A percentile compares a stretch with the other conserved stretches of the same genome.
These are phyloP conservation scores for Cephalopachus bancanus DNA, from an alignment of 2,797 vertebrate genomes.

Conservation along the genomic window DNA sequence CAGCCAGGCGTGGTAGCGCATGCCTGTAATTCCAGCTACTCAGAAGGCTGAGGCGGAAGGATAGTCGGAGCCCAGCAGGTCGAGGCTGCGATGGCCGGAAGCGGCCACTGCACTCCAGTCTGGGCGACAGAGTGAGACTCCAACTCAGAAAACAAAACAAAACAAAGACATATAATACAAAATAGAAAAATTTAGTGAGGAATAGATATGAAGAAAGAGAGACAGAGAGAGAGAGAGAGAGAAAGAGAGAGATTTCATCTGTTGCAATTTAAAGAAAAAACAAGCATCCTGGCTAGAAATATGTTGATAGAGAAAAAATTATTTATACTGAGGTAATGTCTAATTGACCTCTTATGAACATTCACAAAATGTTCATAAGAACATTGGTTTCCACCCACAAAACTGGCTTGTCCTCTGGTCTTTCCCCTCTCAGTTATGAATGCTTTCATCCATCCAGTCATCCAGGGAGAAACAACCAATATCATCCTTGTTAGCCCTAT, in stretches of 20 bases:
- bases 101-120: too few species aligned
- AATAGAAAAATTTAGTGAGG: background rate
- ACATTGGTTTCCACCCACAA: background rate
- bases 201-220: background rate
- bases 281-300: too few species aligned
- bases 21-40: too few species aligned
- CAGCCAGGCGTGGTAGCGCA: too few species aligned
- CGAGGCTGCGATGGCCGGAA: too few species aligned
- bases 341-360: background rate
- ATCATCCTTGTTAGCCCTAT: background rate
- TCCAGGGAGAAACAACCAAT: too few species aligned
- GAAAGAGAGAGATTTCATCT: background rate
- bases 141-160: too few species aligned
- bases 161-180: background rate
- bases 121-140: too few species aligned
- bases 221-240: too few species aligned
- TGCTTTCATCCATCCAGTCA: background rate
- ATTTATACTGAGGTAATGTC: background rate
- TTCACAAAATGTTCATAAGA: background rate
- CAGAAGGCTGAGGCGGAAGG: too few species aligned
- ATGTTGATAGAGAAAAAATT: background rate
- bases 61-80: too few species aligned
- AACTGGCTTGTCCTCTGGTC: background rate
- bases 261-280: background rate
- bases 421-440: background rate